phyloP scores from a whole-genome alignment of 2,888 invertebrate species.

The Pilophorus perplexus region DNA sequence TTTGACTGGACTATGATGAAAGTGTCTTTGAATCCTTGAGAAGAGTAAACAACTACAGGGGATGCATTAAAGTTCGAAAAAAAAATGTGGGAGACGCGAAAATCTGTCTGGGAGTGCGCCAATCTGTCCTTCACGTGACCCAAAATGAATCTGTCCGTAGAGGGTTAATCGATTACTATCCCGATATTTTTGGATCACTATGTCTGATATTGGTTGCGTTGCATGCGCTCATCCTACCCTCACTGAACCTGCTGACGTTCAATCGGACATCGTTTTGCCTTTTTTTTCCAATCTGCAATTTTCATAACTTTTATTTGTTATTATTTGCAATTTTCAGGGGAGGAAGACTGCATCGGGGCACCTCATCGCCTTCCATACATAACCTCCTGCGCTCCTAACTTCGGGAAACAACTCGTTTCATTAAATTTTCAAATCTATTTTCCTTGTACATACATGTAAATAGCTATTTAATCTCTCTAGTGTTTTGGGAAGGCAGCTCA shows the following conservation, averaged over 20 bases:
- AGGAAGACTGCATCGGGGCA: conserved; percentile 47
- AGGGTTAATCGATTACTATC: too few relatives aligned
- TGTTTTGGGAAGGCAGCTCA: too few relatives aligned
- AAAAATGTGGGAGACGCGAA: too few relatives aligned
- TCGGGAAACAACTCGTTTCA: conserved; percentile 1
- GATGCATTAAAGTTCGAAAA: too few relatives aligned
- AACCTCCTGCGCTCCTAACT: conserved; percentile 47
- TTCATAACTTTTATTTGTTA: not conserved
- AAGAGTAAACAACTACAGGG: too few relatives aligned
- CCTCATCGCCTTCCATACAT: conserved; percentile 48
- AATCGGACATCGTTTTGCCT: not conserved
- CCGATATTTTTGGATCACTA: too few relatives aligned
- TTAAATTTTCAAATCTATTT: conserved; percentile 32
- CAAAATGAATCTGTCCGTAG: too few relatives aligned
- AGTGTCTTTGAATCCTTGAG: too few relatives aligned
- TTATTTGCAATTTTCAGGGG: conserved; percentile 40
- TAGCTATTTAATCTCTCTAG: too few relatives aligned
- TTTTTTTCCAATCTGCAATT: not conserved
- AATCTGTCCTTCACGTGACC: not conserved
- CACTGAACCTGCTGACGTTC: not conserved
- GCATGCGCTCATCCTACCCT: too few relatives aligned
- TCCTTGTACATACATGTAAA: conserved; percentile 33
- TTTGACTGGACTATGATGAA: too few relatives aligned
- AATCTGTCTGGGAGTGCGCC: not conserved
- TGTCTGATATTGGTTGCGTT: too few relatives aligned